phyloP scores from a whole-genome alignment of 2,113 vertebrate species.

The Oryzias curvinotus region DNA sequence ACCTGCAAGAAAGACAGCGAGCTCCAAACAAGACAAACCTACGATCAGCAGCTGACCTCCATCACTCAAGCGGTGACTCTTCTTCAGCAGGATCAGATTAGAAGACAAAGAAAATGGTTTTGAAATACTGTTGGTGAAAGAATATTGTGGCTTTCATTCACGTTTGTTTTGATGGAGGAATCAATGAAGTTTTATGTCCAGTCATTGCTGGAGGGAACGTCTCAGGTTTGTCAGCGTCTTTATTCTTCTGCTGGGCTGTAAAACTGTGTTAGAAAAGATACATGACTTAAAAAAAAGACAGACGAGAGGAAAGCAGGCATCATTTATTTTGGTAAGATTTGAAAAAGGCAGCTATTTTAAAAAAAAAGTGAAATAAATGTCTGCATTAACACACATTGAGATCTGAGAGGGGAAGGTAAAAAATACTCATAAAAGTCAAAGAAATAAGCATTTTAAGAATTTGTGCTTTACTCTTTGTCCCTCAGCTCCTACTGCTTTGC shows the following conservation, averaged over 20 bases:
- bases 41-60: conserved; percentile 6
- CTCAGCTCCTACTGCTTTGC: neutral
- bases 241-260: conserved; percentile 13
- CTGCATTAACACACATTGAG: conserved; percentile 3
- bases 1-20: conserved; percentile 27
- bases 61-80: conserved; percentile 6
- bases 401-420: neutral
- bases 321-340: neutral
- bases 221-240: conserved; percentile 11
- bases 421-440: conserved; percentile 12
- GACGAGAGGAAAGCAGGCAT: conserved; percentile 2
- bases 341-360: too few relatives aligned
- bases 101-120: neutral
- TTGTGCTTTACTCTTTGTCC: neutral
- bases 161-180: conserved; percentile 12
- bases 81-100: neutral
- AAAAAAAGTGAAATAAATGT: conserved; percentile 8
- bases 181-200: conserved; percentile 21
- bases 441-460: conserved; percentile 1
- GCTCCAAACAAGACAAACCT: conserved; percentile 26
- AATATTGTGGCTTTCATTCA: conserved; percentile 11
- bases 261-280: conserved; percentile 3
- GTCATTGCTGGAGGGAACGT: neutral
- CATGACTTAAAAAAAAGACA: neutral
- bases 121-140: neutral